Conservation (phyloP, 2,888 invertebrate species). For the Lepidocyrtoides sp. region DNA sequence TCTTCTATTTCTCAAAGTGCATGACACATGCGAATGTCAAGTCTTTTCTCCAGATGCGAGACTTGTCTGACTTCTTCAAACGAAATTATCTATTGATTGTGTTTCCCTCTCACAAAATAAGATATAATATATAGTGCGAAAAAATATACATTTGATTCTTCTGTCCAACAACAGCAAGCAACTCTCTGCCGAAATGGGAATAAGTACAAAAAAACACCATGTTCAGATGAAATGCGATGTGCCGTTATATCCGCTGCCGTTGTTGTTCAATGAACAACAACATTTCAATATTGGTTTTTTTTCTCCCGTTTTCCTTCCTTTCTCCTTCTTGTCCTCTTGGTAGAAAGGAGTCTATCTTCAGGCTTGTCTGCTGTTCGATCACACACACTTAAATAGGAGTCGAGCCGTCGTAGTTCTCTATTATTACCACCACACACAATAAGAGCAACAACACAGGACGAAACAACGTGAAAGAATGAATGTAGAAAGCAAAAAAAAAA, state of each 20-base stretch:
- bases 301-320: not conserved
- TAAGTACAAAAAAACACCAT: not conserved
- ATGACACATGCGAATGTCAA: conserved; percentile 78
- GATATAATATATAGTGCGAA: not conserved
- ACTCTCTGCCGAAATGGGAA: not conserved
- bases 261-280: conserved; percentile 51
- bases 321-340: not conserved
- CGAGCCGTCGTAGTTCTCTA: not conserved
- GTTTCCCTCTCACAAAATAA: not conserved
- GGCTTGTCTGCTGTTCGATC: not conserved
- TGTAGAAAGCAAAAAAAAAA: not conserved
- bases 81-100: conserved; percentile 13
- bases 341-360: not conserved
- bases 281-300: conserved; percentile 60
- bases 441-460: not conserved
- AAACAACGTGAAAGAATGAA: conserved; percentile 49
- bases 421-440: conserved; percentile 26
- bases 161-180: not conserved
- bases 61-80: conserved; percentile 9
- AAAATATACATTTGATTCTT: conserved; percentile 5
- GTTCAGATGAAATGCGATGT: conserved; percentile 38
- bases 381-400: not conserved
- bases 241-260: conserved; percentile 31
- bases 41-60: conserved; percentile 72
- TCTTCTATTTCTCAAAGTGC: conserved; percentile 58